These are phyloP conservation scores for Elegia similella DNA, from an alignment of 2,888 invertebrate species.

Conservation along the genomic window DNA sequence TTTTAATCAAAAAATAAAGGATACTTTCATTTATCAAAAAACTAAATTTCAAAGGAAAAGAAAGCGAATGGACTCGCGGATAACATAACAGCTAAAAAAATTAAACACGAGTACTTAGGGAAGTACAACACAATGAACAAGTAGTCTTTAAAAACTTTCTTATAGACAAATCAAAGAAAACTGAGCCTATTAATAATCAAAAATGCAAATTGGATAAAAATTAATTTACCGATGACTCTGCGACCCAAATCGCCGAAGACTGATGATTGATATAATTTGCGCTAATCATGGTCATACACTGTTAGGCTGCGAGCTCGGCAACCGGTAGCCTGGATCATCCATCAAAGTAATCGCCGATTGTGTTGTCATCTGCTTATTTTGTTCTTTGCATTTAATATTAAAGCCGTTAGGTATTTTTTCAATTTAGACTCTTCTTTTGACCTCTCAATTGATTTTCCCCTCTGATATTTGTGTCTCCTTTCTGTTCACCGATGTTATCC, in stretches of 20 bases:
- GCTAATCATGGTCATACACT: constrained; percentile 33
- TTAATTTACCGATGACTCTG: background rate
- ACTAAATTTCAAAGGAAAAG: no score
- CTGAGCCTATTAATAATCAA: background rate
- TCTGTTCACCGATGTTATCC: no score
- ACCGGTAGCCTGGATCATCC: constrained; percentile 45
- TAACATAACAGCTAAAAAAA: no score
- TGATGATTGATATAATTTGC: constrained; percentile 21
- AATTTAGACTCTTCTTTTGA: background rate
- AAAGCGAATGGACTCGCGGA: no score
- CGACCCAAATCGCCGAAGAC: constrained; percentile 2
- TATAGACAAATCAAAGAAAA: no score
- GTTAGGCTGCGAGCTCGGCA: constrained; percentile 36
- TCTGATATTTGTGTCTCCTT: no score
- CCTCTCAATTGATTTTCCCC: background rate
- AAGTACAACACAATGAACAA: no score
- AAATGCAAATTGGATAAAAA: background rate
- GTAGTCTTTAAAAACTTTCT: no score
- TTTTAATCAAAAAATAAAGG: no score
- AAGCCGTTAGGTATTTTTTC: background rate
- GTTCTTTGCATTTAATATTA: constrained; percentile 26
- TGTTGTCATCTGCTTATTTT: constrained; percentile 43
- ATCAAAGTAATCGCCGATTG: constrained; percentile 70
- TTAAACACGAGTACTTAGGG: no score
- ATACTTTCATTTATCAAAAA: no score